Evolutionary conservation across 2,888 invertebrate species (phyloP).

Genomic region (Hypomecis atomaria): DNA sequence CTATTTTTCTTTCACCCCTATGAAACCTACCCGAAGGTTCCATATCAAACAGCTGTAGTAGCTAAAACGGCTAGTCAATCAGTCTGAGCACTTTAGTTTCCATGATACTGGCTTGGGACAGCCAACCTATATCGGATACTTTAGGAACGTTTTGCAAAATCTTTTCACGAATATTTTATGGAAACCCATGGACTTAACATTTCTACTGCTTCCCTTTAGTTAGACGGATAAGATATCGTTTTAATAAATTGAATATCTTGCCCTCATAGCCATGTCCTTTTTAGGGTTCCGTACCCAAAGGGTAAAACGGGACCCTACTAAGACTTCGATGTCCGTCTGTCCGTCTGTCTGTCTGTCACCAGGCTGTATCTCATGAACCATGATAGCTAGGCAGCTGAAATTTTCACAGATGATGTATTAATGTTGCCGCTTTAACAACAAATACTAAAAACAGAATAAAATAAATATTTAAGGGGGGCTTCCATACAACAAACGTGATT

Average conservation of each 20-base stretch:
- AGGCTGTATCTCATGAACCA: too few species aligned
- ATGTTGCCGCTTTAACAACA: too few species aligned
- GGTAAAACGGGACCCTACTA: too few species aligned
- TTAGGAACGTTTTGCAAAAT: conserved; percentile 28
- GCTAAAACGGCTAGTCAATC: conserved; percentile 9
- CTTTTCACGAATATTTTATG: conserved; percentile 32
- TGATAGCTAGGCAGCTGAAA: too few species aligned
- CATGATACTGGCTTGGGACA: conserved; percentile 11
- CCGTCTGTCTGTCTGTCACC: too few species aligned
- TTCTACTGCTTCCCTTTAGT: conserved; percentile 20
- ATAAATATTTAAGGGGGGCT: too few species aligned
- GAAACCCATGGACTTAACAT: conserved; percentile 29
- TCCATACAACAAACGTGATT: too few species aligned
- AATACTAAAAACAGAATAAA: too few species aligned
- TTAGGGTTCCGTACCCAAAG: too few species aligned
- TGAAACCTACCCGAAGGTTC: background rate
- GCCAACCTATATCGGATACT: conserved; percentile 24
- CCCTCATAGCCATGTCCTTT: conserved; percentile 10
- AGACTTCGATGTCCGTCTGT: too few species aligned
- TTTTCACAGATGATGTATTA: too few species aligned
- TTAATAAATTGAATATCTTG: conserved; percentile 33
- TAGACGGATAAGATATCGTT: conserved; percentile 25
- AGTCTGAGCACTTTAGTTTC: conserved; percentile 6
- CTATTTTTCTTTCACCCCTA: background rate
- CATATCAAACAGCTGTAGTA: background rate